Conservation (phyloP, 2,888 invertebrate species). For the Ectemnius lituratus region DNA sequence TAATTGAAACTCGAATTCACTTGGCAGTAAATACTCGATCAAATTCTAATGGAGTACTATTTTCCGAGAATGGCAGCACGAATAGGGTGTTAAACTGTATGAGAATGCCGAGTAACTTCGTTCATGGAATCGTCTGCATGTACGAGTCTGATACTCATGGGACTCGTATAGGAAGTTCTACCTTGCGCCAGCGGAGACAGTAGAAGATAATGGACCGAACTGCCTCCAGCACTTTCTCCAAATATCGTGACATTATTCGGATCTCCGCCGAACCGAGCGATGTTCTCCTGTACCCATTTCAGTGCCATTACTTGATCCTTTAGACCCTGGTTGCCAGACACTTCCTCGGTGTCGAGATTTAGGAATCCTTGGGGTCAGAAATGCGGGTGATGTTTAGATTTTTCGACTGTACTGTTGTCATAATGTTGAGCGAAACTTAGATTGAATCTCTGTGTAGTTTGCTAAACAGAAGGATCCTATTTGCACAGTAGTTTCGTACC, state of each 20-base stretch:
- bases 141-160: not conserved
- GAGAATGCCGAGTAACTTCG: not conserved
- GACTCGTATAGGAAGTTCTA: constrained; percentile 4
- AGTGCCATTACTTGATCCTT: constrained; percentile 66
- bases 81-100: not conserved
- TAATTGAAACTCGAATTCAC: too few relatives aligned
- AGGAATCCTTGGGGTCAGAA: constrained; percentile 52
- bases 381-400: not conserved
- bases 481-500: constrained; percentile 50
- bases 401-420: not conserved
- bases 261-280: constrained; percentile 63
- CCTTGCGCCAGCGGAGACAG: constrained; percentile 58
- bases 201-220: constrained; percentile 58
- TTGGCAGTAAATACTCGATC: too few relatives aligned
- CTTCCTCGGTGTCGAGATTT: constrained; percentile 51
- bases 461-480: not conserved
- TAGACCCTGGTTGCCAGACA: constrained; percentile 66
- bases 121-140: not conserved
- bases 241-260: constrained; percentile 65
- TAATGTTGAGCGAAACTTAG: not conserved
- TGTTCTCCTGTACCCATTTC: constrained; percentile 62
- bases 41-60: too few relatives aligned
- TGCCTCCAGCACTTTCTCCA: constrained; percentile 65
- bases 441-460: not conserved
- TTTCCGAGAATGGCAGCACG: not conserved